A percentile compares a stretch with the other conserved stretches of the same genome.
Evolutionary conservation across 2,888 invertebrate genomes (phyloP).

Genomic region (Macrophya alboannulata): DNA sequence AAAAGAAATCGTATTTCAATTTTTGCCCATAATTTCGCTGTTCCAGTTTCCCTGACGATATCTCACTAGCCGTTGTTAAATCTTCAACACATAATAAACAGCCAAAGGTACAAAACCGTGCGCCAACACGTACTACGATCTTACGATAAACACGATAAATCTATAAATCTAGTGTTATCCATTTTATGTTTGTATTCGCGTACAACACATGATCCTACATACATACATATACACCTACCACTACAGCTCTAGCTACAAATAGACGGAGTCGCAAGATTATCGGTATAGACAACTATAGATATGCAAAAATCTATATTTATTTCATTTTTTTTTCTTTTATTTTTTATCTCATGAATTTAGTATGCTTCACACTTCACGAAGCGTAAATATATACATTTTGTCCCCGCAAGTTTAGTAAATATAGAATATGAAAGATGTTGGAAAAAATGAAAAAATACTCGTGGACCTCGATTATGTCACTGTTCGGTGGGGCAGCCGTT

Average conservation of each 20-base stretch:
- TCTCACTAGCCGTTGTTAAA: background rate
- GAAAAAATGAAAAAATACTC: background rate
- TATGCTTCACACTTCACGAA: background rate
- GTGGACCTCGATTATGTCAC: background rate
- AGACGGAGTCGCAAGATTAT: background rate
- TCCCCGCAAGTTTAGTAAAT: background rate
- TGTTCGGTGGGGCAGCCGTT: background rate
- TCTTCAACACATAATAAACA: background rate
- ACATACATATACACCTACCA: background rate
- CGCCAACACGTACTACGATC: slow-evolving; percentile 4
- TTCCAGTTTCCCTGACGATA: background rate
- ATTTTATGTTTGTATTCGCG: slow-evolving; percentile 16
- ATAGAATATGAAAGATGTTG: background rate
- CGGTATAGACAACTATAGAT: background rate
- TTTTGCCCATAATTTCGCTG: background rate
- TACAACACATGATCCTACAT: background rate
- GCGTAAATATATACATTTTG: background rate
- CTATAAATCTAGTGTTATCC: slow-evolving; percentile 21
- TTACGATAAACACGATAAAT: slow-evolving; percentile 34
- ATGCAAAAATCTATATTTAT: background rate
- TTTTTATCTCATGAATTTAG: background rate
- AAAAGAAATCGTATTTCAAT: slow-evolving; percentile 7
- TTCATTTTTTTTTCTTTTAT: background rate
- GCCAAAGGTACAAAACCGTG: background rate
- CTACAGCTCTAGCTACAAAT: slow-evolving; percentile 7